These are phyloP conservation scores for Julus scanicus DNA, from an alignment of 2,888 invertebrate genomes.

Conservation along the genomic window DNA sequence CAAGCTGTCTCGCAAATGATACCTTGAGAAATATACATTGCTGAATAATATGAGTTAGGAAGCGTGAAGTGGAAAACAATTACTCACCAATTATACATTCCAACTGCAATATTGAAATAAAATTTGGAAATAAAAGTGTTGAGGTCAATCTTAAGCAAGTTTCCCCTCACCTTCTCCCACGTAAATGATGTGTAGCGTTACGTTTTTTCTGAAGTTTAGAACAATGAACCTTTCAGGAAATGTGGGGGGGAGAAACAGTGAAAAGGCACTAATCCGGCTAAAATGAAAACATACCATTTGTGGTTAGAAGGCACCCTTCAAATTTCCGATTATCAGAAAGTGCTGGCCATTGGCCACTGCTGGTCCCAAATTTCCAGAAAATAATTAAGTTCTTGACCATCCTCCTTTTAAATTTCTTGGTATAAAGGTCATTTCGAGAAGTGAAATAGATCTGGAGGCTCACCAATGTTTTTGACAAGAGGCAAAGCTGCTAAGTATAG, in stretches of 20 bases:
- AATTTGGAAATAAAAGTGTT: constrained; percentile 4
- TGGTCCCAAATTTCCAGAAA: no score
- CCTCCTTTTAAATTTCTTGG: background rate
- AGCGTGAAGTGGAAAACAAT: constrained; percentile 20
- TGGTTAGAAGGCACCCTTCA: background rate
- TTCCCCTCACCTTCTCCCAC: background rate
- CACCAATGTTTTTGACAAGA: background rate
- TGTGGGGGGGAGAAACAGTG: background rate
- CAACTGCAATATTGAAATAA: background rate
- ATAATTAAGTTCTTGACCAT: background rate
- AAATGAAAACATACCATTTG: background rate
- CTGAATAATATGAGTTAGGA: background rate
- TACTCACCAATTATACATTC: background rate
- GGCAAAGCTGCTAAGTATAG: background rate
- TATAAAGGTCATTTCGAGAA: background rate
- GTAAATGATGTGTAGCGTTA: background rate
- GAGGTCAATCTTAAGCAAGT: background rate
- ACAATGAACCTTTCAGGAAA: constrained; percentile 23
- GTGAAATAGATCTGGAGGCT: background rate
- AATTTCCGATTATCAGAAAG: no score
- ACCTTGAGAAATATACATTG: background rate
- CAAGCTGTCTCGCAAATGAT: background rate
- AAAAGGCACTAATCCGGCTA: background rate
- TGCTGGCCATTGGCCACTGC: background rate
- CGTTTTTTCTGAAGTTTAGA: background rate